These are phyloP conservation scores for Monochamus saltuarius DNA, from an alignment of 1,140 invertebrate genomes.

Conservation along the genomic window DNA sequence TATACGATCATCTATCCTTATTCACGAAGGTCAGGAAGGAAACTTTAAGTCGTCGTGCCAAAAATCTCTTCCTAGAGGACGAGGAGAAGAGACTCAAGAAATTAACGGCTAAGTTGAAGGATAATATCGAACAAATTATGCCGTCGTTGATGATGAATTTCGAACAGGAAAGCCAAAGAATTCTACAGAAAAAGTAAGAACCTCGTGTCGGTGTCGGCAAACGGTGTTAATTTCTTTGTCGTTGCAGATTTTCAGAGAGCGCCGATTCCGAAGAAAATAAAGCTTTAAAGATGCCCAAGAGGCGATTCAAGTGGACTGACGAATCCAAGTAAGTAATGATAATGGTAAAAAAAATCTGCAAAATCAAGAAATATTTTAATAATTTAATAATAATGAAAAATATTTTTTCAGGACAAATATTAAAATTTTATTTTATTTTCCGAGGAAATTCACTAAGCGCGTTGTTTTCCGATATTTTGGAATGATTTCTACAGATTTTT, in stretches of 20 bases:
- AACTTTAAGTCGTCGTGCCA: slow-evolving; percentile 66
- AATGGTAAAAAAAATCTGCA: no score
- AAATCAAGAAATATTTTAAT: no score
- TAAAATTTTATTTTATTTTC: no score
- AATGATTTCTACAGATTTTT: no score
- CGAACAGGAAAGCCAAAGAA: slow-evolving; percentile 59
- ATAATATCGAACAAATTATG: slow-evolving; percentile 60
- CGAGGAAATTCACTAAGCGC: no score
- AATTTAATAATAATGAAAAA: no score
- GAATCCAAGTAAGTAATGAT: slow-evolving; percentile 58
- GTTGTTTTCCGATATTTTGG: no score
- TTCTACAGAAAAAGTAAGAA: slow-evolving; percentile 60
- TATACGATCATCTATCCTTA: slow-evolving; percentile 64
- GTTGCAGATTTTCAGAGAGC: slow-evolving; percentile 39
- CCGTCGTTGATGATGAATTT: slow-evolving; percentile 59
- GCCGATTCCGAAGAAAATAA: slow-evolving; percentile 48
- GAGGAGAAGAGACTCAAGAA: slow-evolving; percentile 59
- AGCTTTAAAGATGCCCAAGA: slow-evolving; percentile 56
- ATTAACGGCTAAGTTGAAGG: slow-evolving; percentile 54
- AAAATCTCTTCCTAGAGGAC: slow-evolving; percentile 63
- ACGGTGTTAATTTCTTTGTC: slow-evolving; percentile 19
- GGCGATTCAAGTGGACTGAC: slow-evolving; percentile 60
- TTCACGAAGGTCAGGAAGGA: slow-evolving; percentile 69
- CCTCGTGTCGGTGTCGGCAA: background rate
- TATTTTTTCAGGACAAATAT: no score